These are phyloP conservation scores for Lasioglossum oenotherae DNA, from an alignment of 2,888 invertebrate genomes.

Conservation along the genomic window DNA sequence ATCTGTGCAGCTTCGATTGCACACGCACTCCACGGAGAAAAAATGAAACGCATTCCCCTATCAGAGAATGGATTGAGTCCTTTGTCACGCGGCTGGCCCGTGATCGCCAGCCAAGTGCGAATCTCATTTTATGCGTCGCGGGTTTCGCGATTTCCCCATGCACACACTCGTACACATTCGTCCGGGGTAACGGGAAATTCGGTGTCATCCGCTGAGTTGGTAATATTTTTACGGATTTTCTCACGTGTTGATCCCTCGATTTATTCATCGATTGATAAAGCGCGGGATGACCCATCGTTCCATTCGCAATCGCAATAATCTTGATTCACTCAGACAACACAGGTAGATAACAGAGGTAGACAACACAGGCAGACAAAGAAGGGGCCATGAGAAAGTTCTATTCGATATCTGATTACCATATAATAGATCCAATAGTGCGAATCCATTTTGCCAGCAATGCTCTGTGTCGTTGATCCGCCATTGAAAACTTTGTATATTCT, in stretches of 20 bases:
- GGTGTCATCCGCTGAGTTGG: background rate
- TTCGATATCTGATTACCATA: background rate
- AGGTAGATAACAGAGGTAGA: too few relatives aligned
- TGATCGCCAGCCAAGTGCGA: background rate
- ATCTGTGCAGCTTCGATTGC: background rate
- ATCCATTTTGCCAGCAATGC: background rate
- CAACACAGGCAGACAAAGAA: slow-evolving; percentile 33
- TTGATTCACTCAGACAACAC: slow-evolving; percentile 10
- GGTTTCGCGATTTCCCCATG: background rate
- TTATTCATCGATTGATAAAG: background rate
- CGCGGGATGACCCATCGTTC: background rate
- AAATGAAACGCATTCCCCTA: slow-evolving; percentile 13
- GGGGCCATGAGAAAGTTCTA: background rate
- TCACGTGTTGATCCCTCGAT: background rate
- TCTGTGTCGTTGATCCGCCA: slow-evolving; percentile 34
- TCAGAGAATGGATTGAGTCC: slow-evolving; percentile 19
- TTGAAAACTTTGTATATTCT: slow-evolving; percentile 71
- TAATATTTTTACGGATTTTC: background rate
- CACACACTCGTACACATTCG: background rate
- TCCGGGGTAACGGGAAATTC: background rate
- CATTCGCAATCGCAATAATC: slow-evolving; percentile 1
- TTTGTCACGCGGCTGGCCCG: slow-evolving; percentile 10
- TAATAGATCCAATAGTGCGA: background rate
- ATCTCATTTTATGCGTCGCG: background rate
- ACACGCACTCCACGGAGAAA: background rate